Conservation (phyloP, 2,797 vertebrate genomes). For the Pteropus rufus region DNA sequence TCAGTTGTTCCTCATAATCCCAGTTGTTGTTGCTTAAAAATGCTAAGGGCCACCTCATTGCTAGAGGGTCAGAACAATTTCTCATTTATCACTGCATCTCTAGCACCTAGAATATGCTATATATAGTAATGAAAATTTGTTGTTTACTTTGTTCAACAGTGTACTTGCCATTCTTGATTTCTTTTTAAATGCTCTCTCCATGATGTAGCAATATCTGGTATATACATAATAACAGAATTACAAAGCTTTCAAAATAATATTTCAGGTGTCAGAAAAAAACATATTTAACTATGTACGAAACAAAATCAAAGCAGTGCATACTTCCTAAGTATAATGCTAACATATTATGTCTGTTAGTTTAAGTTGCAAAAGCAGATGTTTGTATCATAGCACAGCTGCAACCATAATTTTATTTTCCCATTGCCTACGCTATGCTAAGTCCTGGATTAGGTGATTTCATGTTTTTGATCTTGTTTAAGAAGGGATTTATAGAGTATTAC, state of each 20-base stretch:
- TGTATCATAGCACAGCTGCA: not conserved
- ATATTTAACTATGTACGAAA: not conserved
- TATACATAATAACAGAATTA: not conserved
- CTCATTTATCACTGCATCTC: not conserved
- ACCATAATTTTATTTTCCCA: not conserved
- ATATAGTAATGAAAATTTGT: not conserved
- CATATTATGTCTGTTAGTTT: not conserved
- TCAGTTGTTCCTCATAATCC: not conserved
- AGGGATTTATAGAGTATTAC: not conserved
- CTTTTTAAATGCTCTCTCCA: not conserved
- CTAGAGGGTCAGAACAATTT: not conserved
- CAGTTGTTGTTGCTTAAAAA: not conserved
- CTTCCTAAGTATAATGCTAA: not conserved
- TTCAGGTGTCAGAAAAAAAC: not conserved
- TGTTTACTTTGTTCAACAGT: not conserved
- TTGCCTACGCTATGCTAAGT: not conserved
- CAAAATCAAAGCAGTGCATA: not conserved
- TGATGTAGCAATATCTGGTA: not conserved
- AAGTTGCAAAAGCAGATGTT: not conserved
- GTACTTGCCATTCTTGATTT: not conserved
- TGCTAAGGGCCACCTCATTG: not conserved
- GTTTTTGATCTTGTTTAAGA: not conserved
- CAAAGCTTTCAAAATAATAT: not conserved
- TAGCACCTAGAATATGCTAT: not conserved
- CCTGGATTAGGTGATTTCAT: not conserved